A percentile compares a stretch with the other conserved stretches of the same genome.
phyloP scores from a whole-genome alignment of 1,140 invertebrate species.

The Leptopilina clavipes region DNA sequence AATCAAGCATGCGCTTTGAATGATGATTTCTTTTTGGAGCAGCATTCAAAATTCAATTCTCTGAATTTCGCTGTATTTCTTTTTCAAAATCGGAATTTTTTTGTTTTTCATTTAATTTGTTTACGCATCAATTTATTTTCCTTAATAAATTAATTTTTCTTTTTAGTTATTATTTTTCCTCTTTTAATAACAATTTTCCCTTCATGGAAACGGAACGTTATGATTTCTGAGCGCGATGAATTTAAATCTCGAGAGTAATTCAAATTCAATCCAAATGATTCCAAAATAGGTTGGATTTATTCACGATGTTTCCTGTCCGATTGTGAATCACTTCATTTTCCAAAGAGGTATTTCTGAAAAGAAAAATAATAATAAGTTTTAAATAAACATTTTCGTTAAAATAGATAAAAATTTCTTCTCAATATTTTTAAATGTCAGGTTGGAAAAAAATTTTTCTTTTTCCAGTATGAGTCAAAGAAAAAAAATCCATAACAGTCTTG shows the following conservation, averaged over 20 bases:
- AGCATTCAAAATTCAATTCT: neutral
- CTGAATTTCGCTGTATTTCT: neutral
- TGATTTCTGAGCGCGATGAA: neutral
- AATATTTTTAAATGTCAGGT: too few species aligned
- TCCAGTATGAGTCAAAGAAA: neutral
- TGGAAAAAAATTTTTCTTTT: too few species aligned
- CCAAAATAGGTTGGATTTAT: slow-evolving; percentile 7
- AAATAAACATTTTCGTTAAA: too few species aligned
- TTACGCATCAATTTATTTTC: neutral
- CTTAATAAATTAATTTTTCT: neutral
- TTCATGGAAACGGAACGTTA: neutral
- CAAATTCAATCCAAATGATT: too few species aligned
- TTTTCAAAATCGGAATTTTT: neutral
- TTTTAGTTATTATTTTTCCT: neutral
- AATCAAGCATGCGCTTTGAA: neutral
- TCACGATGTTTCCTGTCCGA: neutral
- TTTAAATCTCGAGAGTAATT: neutral
- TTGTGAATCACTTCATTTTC: too few species aligned
- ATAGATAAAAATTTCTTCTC: too few species aligned
- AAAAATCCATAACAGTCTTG: neutral
- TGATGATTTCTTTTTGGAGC: too few species aligned
- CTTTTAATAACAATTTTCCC: neutral
- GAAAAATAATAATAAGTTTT: too few species aligned
- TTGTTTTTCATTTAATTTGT: neutral
- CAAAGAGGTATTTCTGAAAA: neutral